phyloP scores from a whole-genome alignment of 2,888 invertebrate species.

The Petrophora chlorosata region DNA sequence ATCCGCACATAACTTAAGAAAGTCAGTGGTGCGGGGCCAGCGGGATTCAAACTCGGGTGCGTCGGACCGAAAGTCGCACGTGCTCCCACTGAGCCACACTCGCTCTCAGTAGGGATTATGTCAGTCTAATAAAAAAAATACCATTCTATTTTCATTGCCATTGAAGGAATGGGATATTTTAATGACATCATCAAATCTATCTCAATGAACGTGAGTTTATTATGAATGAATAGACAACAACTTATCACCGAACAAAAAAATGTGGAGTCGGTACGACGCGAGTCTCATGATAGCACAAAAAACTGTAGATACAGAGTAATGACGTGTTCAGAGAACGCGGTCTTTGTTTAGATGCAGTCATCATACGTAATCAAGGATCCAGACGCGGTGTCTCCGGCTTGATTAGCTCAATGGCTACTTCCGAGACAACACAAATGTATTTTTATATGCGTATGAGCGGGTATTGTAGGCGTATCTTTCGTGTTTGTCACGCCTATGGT shows the following conservation, averaged over 20 bases:
- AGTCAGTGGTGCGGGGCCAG: too few relatives aligned
- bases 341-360: slow-evolving; percentile 1
- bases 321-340: not conserved
- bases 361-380: slow-evolving; percentile 7
- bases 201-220: not conserved
- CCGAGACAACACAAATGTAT: slow-evolving; percentile 1
- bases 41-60: too few relatives aligned
- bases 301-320: not conserved
- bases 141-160: too few relatives aligned
- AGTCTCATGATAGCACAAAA: not conserved
- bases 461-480: too few relatives aligned
- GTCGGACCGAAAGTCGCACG: too few relatives aligned
- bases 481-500: too few relatives aligned
- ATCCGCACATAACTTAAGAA: too few relatives aligned
- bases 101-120: too few relatives aligned
- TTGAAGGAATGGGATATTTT: slow-evolving; percentile 4
- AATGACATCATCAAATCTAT: not conserved
- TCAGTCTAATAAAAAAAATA: not conserved
- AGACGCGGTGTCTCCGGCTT: slow-evolving; percentile 15
- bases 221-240: not conserved
- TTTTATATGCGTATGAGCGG: too few relatives aligned
- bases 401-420: slow-evolving; percentile 21
- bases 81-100: too few relatives aligned
- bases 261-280: not conserved
- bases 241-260: not conserved